phyloP scores from a whole-genome alignment of 2,888 invertebrate species.

The Pachliopta kotzebuea region DNA sequence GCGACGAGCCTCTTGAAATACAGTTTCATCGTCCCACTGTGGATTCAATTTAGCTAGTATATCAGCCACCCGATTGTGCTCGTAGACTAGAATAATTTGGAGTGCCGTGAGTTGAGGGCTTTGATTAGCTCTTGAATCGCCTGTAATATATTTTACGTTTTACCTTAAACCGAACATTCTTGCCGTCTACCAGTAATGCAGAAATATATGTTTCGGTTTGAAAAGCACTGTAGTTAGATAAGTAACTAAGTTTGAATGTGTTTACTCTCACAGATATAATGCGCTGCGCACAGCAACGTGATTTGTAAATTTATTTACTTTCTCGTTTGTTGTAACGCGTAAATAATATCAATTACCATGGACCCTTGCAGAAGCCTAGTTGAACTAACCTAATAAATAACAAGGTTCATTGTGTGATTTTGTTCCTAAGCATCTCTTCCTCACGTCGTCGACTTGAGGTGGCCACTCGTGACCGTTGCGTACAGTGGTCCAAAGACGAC shows the following conservation, averaged over 20 bases:
- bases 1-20: conserved; percentile 61
- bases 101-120: conserved; percentile 82
- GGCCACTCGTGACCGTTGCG: conserved; percentile 23
- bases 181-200: too few species aligned
- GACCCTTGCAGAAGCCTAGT: too few species aligned
- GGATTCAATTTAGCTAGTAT: conserved; percentile 54
- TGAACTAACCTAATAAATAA: conserved; percentile 15
- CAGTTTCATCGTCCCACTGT: conserved; percentile 61
- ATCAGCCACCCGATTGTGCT: conserved; percentile 27
- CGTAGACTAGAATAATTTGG: conserved; percentile 78
- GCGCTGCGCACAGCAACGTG: too few species aligned
- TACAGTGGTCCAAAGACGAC: conserved; percentile 15
- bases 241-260: too few species aligned
- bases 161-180: too few species aligned
- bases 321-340: too few species aligned
- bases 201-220: too few species aligned
- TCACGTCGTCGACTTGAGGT: conserved; percentile 9
- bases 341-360: too few species aligned
- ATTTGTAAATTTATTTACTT: too few species aligned
- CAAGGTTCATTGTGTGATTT: conserved; percentile 15
- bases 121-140: conserved; percentile 82
- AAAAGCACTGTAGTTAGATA: too few species aligned
- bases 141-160: conserved; percentile 45
- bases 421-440: conserved; percentile 5
- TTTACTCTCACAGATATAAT: too few species aligned